phyloP scores from a whole-genome alignment of 1,140 invertebrate species.

The Tribolium castaneum region DNA sequence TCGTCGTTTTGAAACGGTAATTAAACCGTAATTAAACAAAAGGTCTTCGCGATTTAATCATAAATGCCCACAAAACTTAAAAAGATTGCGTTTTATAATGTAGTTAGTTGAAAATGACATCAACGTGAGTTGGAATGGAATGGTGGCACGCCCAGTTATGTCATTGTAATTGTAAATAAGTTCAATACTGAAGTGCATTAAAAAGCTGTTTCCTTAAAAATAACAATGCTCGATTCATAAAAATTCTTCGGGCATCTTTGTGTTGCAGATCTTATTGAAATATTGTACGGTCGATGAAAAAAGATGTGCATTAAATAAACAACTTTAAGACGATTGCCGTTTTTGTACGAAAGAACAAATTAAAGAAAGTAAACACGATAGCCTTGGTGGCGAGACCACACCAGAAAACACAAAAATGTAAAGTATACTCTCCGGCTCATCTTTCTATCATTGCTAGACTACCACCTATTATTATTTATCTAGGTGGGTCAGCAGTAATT shows the following conservation, averaged over 20 bases:
- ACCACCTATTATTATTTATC: too few relatives aligned
- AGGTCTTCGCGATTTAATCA: not conserved
- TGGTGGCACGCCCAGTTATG: slow-evolving; percentile 43
- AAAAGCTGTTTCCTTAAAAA: not conserved
- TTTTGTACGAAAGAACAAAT: slow-evolving; percentile 19
- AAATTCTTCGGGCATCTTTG: not conserved
- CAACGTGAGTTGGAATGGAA: slow-evolving; percentile 33
- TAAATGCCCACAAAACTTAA: not conserved
- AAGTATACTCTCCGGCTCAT: not conserved
- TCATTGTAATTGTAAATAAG: slow-evolving; percentile 44
- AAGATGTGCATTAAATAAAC: not conserved
- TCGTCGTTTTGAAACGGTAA: not conserved
- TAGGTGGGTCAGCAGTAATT: too few relatives aligned
- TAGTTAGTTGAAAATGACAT: slow-evolving; percentile 26
- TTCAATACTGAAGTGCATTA: slow-evolving; percentile 13
- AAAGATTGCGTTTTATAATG: not conserved
- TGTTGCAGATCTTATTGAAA: not conserved
- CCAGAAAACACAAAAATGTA: slow-evolving; percentile 5
- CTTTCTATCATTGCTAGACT: not conserved
- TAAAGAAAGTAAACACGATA: slow-evolving; percentile 37
- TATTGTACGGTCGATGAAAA: not conserved
- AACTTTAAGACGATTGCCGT: not conserved
- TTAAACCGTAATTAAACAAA: slow-evolving; percentile 16
- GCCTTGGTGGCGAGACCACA: slow-evolving; percentile 23
- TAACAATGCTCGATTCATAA: not conserved